Conservation (phyloP, 2,113 vertebrate species). For the Gallinago jamesoni region DNA sequence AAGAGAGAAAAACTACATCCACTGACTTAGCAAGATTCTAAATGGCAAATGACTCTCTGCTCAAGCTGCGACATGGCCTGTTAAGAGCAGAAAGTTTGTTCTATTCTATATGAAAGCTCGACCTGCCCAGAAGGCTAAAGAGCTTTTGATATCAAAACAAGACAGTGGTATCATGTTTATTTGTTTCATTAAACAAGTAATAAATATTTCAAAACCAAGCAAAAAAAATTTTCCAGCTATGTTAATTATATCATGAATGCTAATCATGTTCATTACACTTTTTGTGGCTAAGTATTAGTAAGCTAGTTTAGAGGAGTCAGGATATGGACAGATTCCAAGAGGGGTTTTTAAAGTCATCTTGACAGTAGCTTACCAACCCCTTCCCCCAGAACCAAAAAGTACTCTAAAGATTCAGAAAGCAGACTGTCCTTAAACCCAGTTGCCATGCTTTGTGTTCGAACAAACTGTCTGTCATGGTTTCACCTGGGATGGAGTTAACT, state of each 20-base stretch:
- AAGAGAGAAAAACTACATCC: neutral
- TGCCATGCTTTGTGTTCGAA: neutral
- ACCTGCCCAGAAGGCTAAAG: neutral
- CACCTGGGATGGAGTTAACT: neutral
- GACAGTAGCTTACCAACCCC: neutral
- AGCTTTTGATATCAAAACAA: neutral
- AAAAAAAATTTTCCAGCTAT: neutral
- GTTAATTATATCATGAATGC: neutral
- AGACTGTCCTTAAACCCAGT: neutral
- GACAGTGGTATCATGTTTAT: neutral
- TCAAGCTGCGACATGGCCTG: neutral
- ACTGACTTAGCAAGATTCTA: neutral
- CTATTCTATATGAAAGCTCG: neutral
- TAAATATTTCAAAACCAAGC: neutral
- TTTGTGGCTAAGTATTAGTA: neutral
- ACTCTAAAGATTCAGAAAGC: neutral
- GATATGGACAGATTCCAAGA: neutral
- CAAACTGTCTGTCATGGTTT: neutral
- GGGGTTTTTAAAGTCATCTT: neutral
- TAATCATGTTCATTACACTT: neutral
- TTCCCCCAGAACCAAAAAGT: neutral
- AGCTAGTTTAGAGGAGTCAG: neutral
- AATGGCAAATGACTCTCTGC: neutral
- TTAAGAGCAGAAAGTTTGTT: neutral
- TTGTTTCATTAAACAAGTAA: neutral